These are phyloP conservation scores for Acanthosepion esculentum DNA, from an alignment of 2,888 invertebrate species.

Conservation along the genomic window DNA sequence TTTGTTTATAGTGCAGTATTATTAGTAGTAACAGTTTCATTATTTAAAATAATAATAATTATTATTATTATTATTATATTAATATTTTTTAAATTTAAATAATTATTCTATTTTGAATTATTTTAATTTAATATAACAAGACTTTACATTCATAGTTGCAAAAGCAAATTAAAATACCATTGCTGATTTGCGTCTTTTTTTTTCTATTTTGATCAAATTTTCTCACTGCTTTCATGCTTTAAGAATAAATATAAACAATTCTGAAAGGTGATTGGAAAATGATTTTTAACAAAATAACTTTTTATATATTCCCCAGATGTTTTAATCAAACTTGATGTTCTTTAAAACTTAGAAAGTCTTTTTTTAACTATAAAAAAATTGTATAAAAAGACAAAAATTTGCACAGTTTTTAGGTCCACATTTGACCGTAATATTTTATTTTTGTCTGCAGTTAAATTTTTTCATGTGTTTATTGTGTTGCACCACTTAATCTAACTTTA, in stretches of 20 bases:
- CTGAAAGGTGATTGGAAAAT: background rate
- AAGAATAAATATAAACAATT: background rate
- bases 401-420: background rate
- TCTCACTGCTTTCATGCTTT: background rate
- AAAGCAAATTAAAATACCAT: background rate
- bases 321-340: background rate
- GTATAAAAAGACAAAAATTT: background rate
- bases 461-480: slow-evolving; percentile 15
- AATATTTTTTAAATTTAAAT: background rate
- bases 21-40: too few relatives aligned
- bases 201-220: background rate
- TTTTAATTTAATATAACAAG: background rate
- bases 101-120: background rate
- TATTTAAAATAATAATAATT: too few relatives aligned
- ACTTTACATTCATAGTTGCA: background rate
- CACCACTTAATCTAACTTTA: slow-evolving; percentile 33
- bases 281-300: background rate
- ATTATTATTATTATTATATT: too few relatives aligned
- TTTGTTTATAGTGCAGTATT: too few relatives aligned
- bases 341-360: slow-evolving; percentile 8
- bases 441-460: background rate
- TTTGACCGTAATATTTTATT: background rate
- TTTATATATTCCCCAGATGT: background rate
- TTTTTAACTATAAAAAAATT: background rate
- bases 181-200: background rate